These are phyloP conservation scores for Hirudo medicinalis DNA, from an alignment of 1,140 invertebrate species.

Conservation along the genomic window DNA sequence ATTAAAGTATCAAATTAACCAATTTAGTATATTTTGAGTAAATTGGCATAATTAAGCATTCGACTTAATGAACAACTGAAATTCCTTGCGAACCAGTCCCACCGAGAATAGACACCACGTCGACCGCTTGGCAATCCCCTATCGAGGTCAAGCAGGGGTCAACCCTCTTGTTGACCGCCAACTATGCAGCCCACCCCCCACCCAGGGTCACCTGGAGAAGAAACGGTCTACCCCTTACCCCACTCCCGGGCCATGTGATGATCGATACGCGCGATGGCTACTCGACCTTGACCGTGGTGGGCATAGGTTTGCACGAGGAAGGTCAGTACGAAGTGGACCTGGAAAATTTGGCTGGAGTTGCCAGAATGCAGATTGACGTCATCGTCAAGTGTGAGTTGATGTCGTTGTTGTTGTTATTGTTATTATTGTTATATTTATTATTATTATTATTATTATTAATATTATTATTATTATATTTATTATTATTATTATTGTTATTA, in stretches of 20 bases:
- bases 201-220: slow-evolving; percentile 76
- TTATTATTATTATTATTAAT: no score
- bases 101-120: slow-evolving; percentile 32
- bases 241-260: slow-evolving; percentile 14
- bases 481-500: no score
- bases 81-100: slow-evolving; percentile 27
- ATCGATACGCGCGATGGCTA: slow-evolving; percentile 20
- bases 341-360: slow-evolving; percentile 25
- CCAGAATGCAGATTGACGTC: slow-evolving; percentile 23
- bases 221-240: slow-evolving; percentile 49
- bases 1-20: no score
- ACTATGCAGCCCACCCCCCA: slow-evolving; percentile 74
- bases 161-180: slow-evolving; percentile 32
- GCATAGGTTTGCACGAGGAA: slow-evolving; percentile 17
- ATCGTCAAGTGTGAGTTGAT: slow-evolving; percentile 23
- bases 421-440: background rate
- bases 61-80: background rate
- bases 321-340: slow-evolving; percentile 26
- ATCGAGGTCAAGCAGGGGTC: slow-evolving; percentile 36
- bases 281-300: slow-evolving; percentile 19
- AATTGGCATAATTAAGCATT: background rate
- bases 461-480: no score
- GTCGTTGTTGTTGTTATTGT: slow-evolving; percentile 1
- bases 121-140: slow-evolving; percentile 21
- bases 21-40: no score